Evolutionary conservation across 2,113 vertebrate species (phyloP).

Genomic region (Lethenteron camtschaticum): DNA sequence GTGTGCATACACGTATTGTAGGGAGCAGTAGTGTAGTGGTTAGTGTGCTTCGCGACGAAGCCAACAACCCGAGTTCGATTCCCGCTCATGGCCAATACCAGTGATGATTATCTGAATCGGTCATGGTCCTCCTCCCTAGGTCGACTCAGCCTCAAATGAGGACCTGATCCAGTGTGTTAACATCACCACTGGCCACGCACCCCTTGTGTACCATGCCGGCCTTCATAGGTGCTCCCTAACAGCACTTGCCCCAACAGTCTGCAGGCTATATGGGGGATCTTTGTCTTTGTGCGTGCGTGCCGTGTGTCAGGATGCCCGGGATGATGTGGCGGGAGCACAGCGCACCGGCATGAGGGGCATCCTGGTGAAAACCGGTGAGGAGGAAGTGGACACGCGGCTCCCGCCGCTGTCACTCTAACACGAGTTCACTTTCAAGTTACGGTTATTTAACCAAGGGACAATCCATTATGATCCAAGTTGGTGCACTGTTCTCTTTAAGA

Average conservation of each 20-base stretch:
- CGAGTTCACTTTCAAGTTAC: not conserved
- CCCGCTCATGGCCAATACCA: not conserved
- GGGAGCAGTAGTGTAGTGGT: not conserved
- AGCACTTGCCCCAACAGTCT: not conserved
- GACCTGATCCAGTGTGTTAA: too few species aligned
- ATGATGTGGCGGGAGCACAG: conserved; percentile 74
- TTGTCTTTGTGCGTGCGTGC: conserved; percentile 19
- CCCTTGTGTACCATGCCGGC: not conserved
- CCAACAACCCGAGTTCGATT: not conserved
- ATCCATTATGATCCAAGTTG: not conserved
- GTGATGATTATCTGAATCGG: not conserved
- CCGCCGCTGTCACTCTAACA: not conserved
- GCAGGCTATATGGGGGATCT: not conserved
- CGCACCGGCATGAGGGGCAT: conserved; percentile 61
- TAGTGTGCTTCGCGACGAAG: not conserved
- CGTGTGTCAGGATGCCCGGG: conserved; percentile 35
- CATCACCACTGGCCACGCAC: not conserved
- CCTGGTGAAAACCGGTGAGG: conserved; percentile 62
- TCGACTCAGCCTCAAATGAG: not conserved
- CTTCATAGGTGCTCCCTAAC: not conserved
- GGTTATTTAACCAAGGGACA: not conserved
- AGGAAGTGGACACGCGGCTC: not conserved
- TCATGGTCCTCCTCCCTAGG: not conserved
- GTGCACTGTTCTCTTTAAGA: not conserved
- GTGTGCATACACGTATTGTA: not conserved